A percentile compares a stretch with the other conserved stretches of the same genome.
Evolutionary conservation across 2,797 vertebrate genomes (phyloP).

Genomic region (Clamator glandarius): DNA sequence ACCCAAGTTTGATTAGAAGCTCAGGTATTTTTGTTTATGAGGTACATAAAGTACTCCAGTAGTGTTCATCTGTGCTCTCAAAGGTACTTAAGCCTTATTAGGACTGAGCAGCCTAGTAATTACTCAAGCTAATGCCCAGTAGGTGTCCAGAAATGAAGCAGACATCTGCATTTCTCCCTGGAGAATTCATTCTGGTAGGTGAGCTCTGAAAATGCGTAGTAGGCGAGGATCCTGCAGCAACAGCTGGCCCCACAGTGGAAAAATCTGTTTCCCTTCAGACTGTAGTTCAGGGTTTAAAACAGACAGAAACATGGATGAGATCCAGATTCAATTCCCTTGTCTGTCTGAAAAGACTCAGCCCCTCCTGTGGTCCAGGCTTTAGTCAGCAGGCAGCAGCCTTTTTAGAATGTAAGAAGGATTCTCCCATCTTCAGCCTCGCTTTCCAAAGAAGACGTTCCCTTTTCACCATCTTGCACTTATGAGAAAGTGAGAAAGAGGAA

Average conservation of each 20-base stretch:
- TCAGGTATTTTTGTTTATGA: background rate
- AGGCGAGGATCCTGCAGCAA: background rate
- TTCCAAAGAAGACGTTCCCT: background rate
- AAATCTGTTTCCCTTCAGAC: conserved; percentile 25
- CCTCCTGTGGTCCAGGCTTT: background rate
- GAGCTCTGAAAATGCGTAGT: background rate
- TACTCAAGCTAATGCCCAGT: background rate
- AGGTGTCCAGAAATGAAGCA: background rate
- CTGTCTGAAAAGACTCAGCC: background rate
- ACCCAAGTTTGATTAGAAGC: background rate
- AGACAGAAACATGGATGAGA: background rate
- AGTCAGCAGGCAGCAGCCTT: background rate
- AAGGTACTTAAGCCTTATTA: background rate
- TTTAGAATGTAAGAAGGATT: background rate
- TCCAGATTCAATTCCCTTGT: background rate
- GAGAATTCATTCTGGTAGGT: background rate
- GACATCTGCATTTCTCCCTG: background rate
- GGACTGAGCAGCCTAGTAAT: background rate
- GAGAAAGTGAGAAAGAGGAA: background rate
- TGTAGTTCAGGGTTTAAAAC: background rate
- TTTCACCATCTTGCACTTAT: background rate
- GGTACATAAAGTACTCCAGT: background rate
- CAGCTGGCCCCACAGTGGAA: background rate
- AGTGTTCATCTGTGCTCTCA: background rate
- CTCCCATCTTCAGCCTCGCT: background rate